Evolutionary conservation across 2,113 vertebrate genomes (phyloP), one percentile per base, ranked within the genome.

Genomic region (Plecturocebus donacophilus): DNA sequence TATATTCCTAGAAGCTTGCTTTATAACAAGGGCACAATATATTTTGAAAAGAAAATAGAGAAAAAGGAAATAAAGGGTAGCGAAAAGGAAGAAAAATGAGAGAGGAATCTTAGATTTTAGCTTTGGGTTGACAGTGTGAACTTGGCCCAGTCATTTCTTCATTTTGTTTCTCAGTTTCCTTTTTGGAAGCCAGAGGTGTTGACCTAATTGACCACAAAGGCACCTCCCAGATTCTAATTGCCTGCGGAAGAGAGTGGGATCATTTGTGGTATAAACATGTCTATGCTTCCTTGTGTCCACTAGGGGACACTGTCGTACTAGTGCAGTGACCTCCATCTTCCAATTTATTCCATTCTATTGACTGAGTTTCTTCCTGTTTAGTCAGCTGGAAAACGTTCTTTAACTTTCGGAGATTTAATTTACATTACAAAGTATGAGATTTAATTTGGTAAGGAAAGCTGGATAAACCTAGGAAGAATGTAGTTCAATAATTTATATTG

Each of bases 221-320:
- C 56, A 27, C 25, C 45, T 82, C n/a, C 32, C 30, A 49, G 49
- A 64, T 80, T 87, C 20, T 73, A 83, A 77, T 3, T 10, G 47
- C n/a, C 40, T 40, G 32, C 23, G 25, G 77, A 76, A 42, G 23
- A 92, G 40, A 71, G 30, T 2, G 45, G 35, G 6, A 27, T 77
- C 71, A 47, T 47, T 83, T 70, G 75, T 83, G 68, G 25, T 56
- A 40, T 38, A 83, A 95, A 83, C 47, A 42, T 86, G 77, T 30
- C 77, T 27, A n/a, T 73, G 47, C 75, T 90, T 70, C 58, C 17
- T 90, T 20, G 11, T 81, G 75, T 85, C 98, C 98, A 97, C 98
- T 94, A 98, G 98, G 83, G 97, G 98, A 97, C 95, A 96, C 97
- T 97, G 58, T 96, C 96, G 93, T 77, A 97, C 87, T 77, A 88